Conservation (phyloP, 2,888 invertebrate genomes). For the Chalcosyrphus nemorum region DNA sequence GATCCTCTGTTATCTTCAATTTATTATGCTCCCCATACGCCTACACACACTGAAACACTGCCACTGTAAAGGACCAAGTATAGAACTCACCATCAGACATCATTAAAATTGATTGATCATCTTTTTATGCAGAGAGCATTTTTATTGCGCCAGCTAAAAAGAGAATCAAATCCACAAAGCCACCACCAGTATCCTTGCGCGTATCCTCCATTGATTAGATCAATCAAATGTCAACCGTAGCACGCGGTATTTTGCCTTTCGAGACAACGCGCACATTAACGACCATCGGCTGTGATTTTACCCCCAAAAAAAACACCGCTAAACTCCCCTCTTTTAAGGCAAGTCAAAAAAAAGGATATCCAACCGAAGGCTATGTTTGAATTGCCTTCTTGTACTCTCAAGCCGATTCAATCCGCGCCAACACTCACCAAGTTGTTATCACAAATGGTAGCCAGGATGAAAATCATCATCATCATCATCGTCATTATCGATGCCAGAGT, state of each 20-base stretch:
- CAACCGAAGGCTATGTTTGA: not conserved
- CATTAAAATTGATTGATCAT: constrained; percentile 71
- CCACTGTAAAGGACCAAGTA: not conserved
- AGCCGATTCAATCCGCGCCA: constrained; percentile 30
- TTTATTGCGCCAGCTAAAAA: constrained; percentile 45
- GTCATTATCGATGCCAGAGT: constrained; percentile 28
- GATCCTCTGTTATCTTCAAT: constrained; percentile 43
- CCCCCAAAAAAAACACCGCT: not conserved
- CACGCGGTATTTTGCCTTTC: constrained; percentile 20
- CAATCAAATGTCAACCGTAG: constrained; percentile 58
- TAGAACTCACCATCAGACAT: constrained; percentile 54
- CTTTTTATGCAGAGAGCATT: constrained; percentile 45
- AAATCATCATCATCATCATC: constrained; percentile 36
- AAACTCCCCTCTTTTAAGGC: constrained; percentile 12
- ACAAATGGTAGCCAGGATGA: constrained; percentile 7
- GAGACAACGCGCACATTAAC: constrained; percentile 36
- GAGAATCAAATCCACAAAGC: not conserved
- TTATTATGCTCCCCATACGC: constrained; percentile 20
- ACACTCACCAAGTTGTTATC: constrained; percentile 28
- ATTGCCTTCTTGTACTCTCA: constrained; percentile 51
- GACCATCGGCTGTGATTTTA: constrained; percentile 9
- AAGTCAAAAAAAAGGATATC: not conserved
- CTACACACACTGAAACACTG: not conserved
- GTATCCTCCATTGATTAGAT: constrained; percentile 53
- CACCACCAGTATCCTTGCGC: not conserved